A percentile compares a stretch with the other conserved stretches of the same genome.
Evolutionary conservation across 2,797 vertebrate species (phyloP).

Genomic region (Myripristis murdjan): DNA sequence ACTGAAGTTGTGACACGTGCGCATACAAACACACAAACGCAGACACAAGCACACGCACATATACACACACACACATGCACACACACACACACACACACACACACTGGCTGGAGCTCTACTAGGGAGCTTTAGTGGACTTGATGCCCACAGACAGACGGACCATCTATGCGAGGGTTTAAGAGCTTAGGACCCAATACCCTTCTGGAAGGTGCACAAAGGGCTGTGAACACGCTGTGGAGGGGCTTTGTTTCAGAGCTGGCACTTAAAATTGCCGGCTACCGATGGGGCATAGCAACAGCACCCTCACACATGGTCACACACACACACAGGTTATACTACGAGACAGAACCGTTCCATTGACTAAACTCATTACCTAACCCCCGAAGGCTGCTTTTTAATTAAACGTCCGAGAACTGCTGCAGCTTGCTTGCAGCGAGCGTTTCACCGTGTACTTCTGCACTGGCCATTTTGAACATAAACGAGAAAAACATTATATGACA

Average conservation of each 20-base stretch:
- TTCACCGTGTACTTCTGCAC: too few species aligned
- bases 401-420: too few species aligned
- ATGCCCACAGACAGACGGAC: slow-evolving; percentile 70
- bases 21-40: slow-evolving; percentile 19
- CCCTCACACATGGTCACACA: slow-evolving; percentile 26
- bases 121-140: slow-evolving; percentile 65
- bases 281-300: slow-evolving; percentile 33
- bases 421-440: too few species aligned
- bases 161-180: slow-evolving; percentile 74
- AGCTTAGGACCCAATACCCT: slow-evolving; percentile 76
- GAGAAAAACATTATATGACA: too few species aligned
- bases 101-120: slow-evolving; percentile 54
- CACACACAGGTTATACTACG: not conserved
- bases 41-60: slow-evolving; percentile 39
- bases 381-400: too few species aligned
- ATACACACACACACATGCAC: slow-evolving; percentile 29
- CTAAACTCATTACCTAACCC: too few species aligned
- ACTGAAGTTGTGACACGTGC: slow-evolving; percentile 48
- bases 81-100: slow-evolving; percentile 26
- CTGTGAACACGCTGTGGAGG: slow-evolving; percentile 43
- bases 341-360: too few species aligned
- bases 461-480: too few species aligned
- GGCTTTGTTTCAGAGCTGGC: slow-evolving; percentile 53
- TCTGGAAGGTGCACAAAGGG: slow-evolving; percentile 67
- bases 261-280: slow-evolving; percentile 48